These are phyloP conservation scores for Macrosoma leucophasiata DNA, from an alignment of 2,888 invertebrate species.

Conservation along the genomic window DNA sequence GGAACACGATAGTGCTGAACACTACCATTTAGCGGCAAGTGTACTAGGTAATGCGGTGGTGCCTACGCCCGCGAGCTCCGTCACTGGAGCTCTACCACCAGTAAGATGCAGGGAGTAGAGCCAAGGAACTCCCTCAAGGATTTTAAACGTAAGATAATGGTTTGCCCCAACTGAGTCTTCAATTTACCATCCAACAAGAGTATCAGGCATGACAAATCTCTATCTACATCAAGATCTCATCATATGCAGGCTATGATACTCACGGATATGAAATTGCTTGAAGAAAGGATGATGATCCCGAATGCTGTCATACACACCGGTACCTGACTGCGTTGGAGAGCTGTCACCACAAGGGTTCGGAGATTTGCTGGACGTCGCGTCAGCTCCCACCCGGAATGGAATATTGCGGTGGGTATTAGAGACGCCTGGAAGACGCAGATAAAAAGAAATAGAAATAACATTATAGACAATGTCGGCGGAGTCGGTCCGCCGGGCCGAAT, in stretches of 20 bases:
- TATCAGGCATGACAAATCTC: neutral
- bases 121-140: neutral
- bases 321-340: slow-evolving; percentile 42
- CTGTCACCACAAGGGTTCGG: slow-evolving; percentile 36
- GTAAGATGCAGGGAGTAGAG: no score
- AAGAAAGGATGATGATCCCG: slow-evolving; percentile 42
- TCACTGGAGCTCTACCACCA: no score
- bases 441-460: neutral
- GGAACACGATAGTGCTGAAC: no score
- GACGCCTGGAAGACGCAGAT: slow-evolving; percentile 35
- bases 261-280: slow-evolving; percentile 44
- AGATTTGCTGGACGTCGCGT: slow-evolving; percentile 19
- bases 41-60: no score
- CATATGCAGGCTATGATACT: slow-evolving; percentile 17
- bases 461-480: no score
- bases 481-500: no score
- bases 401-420: slow-evolving; percentile 38
- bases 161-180: neutral
- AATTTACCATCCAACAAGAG: neutral
- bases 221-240: neutral
- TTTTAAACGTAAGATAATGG: neutral
- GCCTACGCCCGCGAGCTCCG: no score
- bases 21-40: no score
- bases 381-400: slow-evolving; percentile 50
- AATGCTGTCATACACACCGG: slow-evolving; percentile 49